Base-by-base conservation (phyloP, 1,140 invertebrate species). In the Tetranychus urticae region DNA sequence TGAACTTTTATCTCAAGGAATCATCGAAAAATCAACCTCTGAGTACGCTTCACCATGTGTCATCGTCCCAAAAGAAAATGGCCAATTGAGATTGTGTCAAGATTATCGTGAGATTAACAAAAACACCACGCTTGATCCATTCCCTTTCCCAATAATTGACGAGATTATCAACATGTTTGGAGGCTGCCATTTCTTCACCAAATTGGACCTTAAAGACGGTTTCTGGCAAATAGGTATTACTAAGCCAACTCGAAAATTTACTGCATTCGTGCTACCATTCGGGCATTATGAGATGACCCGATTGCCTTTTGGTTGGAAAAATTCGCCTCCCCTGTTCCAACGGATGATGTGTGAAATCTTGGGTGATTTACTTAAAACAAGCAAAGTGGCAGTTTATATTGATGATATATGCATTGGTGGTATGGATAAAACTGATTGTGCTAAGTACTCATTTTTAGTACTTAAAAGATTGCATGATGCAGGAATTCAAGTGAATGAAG, bases 251-350 rank as follows among this genome's bases (percentile, higher is more conserved):
- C 33, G 36, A 56, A 5, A 62, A 42, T 58, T 45, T 31, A 58
- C 61, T 4, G 61, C 61, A 3, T 62, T 62, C 39, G 45, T 57
- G 3, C 61, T 56, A 37, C 61, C 54, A 2, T 42, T 46, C 13
- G 54, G 54, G 2, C 42, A 46, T 7, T 56, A 33, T 14, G 55
- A 62, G 23, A 39, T 34, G 13, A 59, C 3, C 34, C 23, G 61
- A n/a, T 33, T 62, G 23, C 54, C 57, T n/a, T 59, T 60, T 13
- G 61, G 61, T 2, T 59, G 39, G 34, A 58, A 59, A 42, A 62
- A 59, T n/a, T 37, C 35, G 2, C 55, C 55, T 37, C 12, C 61
- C 33, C 13, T 46, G 2, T 62, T 62, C 33, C 54, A 62, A 14
- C 14, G 45, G 34, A 7, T 12, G 12, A 59, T 59, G 13, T 5